phyloP scores from a whole-genome alignment of 92 coral and sea anemone species.

The Scolanthus callimorphus region DNA sequence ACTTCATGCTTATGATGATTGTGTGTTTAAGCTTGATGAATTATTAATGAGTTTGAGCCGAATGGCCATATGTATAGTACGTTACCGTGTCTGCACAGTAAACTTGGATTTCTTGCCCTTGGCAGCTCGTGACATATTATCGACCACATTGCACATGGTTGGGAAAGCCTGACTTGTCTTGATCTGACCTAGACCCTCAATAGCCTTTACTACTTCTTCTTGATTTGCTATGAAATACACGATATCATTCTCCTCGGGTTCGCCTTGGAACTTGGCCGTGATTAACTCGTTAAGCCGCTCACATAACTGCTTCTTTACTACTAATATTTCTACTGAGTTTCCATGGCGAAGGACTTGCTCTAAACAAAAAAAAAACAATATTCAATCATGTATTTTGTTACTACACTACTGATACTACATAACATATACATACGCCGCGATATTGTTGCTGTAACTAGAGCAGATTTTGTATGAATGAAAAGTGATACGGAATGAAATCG shows the following conservation, averaged over 20 bases:
- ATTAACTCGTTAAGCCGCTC: conserved; percentile 87
- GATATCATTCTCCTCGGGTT: conserved; percentile 96
- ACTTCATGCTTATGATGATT: too few relatives aligned
- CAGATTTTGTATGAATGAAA: too few relatives aligned
- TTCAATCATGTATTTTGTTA: too few relatives aligned
- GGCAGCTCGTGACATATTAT: conserved; percentile 73
- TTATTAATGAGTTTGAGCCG: too few relatives aligned
- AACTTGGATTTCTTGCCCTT: conserved; percentile 85
- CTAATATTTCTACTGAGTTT: conserved; percentile 93
- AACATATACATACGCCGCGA: too few relatives aligned
- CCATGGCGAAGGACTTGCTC: conserved; percentile 97
- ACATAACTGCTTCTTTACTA: conserved; percentile 88
- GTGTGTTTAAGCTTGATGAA: too few relatives aligned
- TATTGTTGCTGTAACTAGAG: too few relatives aligned
- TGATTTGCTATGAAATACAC: conserved; percentile 94
- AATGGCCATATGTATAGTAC: too few relatives aligned
- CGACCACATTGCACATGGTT: conserved; percentile 81
- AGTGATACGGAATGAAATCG: too few relatives aligned
- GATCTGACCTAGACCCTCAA: conserved; percentile 87
- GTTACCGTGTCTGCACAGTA: conserved; percentile 90
- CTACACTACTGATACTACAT: too few relatives aligned
- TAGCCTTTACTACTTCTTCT: conserved; percentile 87
- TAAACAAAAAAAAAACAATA: conserved; percentile 10
- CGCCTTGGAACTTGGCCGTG: conserved; percentile 88
- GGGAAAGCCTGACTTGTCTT: conserved; percentile 96